Evolutionary conservation across 2,797 vertebrate species (phyloP).

Genomic region (Nannoperca australis): DNA sequence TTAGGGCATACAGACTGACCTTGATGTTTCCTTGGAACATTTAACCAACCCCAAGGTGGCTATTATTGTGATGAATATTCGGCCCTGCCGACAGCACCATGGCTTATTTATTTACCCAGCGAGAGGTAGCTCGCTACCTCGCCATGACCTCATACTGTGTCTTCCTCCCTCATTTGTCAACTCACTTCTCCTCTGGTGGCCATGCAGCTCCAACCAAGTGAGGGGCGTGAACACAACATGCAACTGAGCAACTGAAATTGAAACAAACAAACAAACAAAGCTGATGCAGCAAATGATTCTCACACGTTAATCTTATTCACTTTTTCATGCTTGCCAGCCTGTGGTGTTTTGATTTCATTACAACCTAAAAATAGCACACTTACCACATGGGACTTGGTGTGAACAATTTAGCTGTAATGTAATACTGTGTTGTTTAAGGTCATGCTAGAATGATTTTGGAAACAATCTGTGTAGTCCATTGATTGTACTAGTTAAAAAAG

Average conservation of each 20-base stretch:
- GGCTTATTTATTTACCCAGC: conserved; percentile 87
- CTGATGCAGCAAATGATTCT: conserved; percentile 58
- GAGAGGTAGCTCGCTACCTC: conserved; percentile 79
- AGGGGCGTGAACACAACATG: conserved; percentile 53
- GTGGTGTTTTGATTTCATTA: conserved; percentile 35
- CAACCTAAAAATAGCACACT: conserved; percentile 22
- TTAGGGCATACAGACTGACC: conserved; percentile 83
- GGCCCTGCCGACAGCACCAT: conserved; percentile 73
- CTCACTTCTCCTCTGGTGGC: conserved; percentile 75
- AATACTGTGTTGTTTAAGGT: conserved; percentile 17
- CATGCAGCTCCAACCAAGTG: conserved; percentile 48
- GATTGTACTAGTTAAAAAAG: background rate
- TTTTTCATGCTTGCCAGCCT: conserved; percentile 33
- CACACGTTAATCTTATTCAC: conserved; percentile 41
- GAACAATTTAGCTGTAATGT: conserved; percentile 3
- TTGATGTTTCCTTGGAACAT: conserved; percentile 89
- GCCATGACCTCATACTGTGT: conserved; percentile 80
- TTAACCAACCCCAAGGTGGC: conserved; percentile 89
- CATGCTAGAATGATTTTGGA: conserved; percentile 1
- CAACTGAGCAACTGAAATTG: conserved; percentile 39
- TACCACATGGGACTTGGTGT: background rate
- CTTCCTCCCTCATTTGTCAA: conserved; percentile 85
- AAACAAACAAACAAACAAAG: conserved; percentile 50
- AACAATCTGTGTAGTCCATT: background rate
- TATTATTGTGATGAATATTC: conserved; percentile 88